Evolutionary conservation across 2,797 vertebrate genomes (phyloP).

Genomic region (Lateolabrax maculatus): DNA sequence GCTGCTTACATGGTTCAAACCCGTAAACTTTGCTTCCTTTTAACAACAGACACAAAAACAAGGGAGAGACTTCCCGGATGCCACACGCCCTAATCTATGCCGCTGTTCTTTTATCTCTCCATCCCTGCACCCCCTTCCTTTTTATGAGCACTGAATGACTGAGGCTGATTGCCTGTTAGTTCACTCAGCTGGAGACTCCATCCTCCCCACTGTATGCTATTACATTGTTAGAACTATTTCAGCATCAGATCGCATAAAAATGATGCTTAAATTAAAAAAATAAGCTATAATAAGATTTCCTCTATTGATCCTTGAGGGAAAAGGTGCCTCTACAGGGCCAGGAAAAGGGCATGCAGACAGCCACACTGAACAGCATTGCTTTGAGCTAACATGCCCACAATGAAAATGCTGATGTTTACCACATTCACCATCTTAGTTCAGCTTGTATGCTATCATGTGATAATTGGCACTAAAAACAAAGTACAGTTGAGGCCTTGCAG

Average conservation of each 20-base stretch:
- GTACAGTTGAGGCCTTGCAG: background rate
- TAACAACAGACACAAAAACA: conserved; percentile 28
- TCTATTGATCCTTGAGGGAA: background rate
- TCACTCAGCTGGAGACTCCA: conserved; percentile 35
- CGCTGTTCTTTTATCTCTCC: conserved; percentile 51
- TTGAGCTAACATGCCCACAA: background rate
- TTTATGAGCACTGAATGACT: conserved; percentile 28
- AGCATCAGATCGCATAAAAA: conserved; percentile 20
- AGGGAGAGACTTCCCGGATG: conserved; percentile 13
- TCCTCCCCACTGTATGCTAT: conserved; percentile 5
- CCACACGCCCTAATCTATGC: conserved; percentile 23
- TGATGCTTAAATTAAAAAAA: background rate
- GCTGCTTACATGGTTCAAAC: conserved; percentile 32
- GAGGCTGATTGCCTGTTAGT: conserved; percentile 21
- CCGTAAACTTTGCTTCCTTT: conserved; percentile 43
- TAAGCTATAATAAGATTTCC: background rate
- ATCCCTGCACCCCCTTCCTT: conserved; percentile 12
- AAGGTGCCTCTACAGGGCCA: background rate
- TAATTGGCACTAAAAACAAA: background rate
- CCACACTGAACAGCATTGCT: background rate
- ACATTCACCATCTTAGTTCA: background rate
- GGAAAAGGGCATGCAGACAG: background rate
- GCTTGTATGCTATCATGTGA: too few relatives aligned
- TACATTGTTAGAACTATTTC: background rate
- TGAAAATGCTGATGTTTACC: background rate